A percentile compares a stretch with the other conserved stretches of the same genome.
phyloP scores from a whole-genome alignment of 2,888 invertebrate species.

The Hirtodrosophila confusa region DNA sequence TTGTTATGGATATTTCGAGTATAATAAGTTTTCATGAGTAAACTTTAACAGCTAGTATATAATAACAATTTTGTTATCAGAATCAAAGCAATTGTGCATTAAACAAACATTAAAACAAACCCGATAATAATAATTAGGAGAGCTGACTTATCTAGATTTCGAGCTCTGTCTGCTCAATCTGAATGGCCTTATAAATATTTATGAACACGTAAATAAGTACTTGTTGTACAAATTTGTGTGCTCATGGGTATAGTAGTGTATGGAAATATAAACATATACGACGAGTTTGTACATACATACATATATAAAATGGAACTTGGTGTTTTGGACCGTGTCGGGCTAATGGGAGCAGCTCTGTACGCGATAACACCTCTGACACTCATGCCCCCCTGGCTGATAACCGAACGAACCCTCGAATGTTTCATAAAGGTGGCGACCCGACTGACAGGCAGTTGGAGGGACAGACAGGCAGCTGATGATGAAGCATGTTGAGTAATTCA shows the following conservation, averaged over 20 bases:
- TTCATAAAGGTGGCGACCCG: constrained; percentile 49
- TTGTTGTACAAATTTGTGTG: too few species aligned
- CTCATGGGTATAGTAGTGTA: constrained; percentile 9
- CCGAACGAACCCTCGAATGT: constrained; percentile 44
- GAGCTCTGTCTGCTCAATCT: background rate
- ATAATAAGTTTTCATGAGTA: too few species aligned
- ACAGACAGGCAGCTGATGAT: constrained; percentile 20
- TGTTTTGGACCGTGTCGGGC: constrained; percentile 39
- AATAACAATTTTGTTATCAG: too few species aligned
- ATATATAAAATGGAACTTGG: constrained; percentile 36
- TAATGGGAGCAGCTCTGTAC: constrained; percentile 54
- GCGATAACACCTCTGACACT: constrained; percentile 65
- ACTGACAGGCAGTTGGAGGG: background rate
- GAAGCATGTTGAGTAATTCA: constrained; percentile 68
- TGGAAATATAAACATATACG: too few species aligned
- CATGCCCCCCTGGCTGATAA: constrained; percentile 54
- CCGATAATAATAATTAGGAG: too few species aligned
- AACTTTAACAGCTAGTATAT: too few species aligned
- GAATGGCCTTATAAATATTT: background rate
- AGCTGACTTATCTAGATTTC: too few species aligned
- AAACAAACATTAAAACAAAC: too few species aligned
- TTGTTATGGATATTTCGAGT: too few species aligned
- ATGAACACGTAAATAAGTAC: background rate
- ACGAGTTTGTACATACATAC: background rate
- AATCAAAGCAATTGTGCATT: too few species aligned